Percentiles rank a stretch among this genome's conserved stretches.
These are phyloP conservation scores for Grantiella picta DNA, from an alignment of 2,113 vertebrate species.

Conservation along the genomic window DNA sequence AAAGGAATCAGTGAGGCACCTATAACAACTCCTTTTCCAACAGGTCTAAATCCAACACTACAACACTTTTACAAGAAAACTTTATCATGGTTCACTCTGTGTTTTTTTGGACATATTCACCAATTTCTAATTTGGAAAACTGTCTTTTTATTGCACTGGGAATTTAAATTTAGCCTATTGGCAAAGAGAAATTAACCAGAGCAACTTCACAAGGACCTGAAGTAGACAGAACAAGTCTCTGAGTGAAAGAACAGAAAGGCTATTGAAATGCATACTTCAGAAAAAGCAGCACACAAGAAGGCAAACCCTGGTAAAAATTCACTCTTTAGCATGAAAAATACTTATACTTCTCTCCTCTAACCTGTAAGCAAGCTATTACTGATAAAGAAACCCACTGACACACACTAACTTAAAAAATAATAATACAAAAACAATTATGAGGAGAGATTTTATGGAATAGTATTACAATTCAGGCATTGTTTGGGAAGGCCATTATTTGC, in stretches of 20 bases:
- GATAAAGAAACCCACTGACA: not conserved
- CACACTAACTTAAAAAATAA: not conserved
- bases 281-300: not conserved
- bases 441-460: not conserved
- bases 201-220: constrained; percentile 24
- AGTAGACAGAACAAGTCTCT: constrained; percentile 6
- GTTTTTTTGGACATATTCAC: not conserved
- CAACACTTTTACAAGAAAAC: not conserved
- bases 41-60: not conserved
- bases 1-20: not conserved
- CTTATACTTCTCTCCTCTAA: not conserved
- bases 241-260: constrained; percentile 7
- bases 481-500: not conserved
- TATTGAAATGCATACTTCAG: constrained; percentile 6
- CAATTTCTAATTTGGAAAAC: not conserved
- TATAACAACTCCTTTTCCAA: not conserved
- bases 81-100: not conserved
- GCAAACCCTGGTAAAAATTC: not conserved
- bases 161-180: constrained; percentile 47
- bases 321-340: not conserved
- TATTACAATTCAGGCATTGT: not conserved
- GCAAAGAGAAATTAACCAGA: constrained; percentile 50
- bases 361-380: not conserved
- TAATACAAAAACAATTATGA: not conserved
- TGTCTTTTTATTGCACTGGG: not conserved